Base-by-base conservation (phyloP, 2,888 invertebrate species). In the Caenorhabditis plicata region DNA sequence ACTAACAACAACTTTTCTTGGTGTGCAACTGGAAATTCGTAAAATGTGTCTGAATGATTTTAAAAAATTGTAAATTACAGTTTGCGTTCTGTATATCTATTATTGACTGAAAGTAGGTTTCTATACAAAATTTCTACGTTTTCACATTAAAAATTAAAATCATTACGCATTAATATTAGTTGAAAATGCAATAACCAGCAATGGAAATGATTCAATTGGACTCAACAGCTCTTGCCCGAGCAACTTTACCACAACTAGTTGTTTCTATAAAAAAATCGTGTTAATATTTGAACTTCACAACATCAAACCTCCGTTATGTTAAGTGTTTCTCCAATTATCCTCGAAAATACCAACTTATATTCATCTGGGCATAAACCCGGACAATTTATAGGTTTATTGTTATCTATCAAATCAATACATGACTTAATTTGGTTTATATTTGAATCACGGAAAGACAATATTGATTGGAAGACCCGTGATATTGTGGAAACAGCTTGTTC, bases 171-270 rank as follows among this genome's bases (percentile, higher is more conserved):
- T 68, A 17, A 68, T 20, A 13, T 46, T 51, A 3, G 57, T 33
- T 9, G 51, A 57, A 9, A 56, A 32, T 1, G 60, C 68, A 0
- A 61, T 15, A 2, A 67, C 52, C 1, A 71, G 39, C 2, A 68
- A 19, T 1, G 71, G 71, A 27, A 71, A 67, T 7, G 64, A 39
- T 1, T 20, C 27, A 13, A 35, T 31, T 11, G 64, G 56, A 1
- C 32, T 36, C 17, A 71, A 39, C 4, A 71, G 38, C 4, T 42
- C 60, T 17, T 63, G 45, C 4, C 40, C 54, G 9, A 68, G 50
- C 7, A 68, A 31, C 23, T 49, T 52, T 13, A 71, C 35, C 13
- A 68, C 38, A n/a, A 51, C 39, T 2, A 47, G 33, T 39, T 63
- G 62, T 7, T 42, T 29, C 57, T 63, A 32, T 5, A 49, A 52